Percentiles rank a stretch among this genome's conserved stretches.
These are phyloP conservation scores for Ibidorhyncha struthersii DNA, from an alignment of 2,113 vertebrate species.

Conservation along the genomic window DNA sequence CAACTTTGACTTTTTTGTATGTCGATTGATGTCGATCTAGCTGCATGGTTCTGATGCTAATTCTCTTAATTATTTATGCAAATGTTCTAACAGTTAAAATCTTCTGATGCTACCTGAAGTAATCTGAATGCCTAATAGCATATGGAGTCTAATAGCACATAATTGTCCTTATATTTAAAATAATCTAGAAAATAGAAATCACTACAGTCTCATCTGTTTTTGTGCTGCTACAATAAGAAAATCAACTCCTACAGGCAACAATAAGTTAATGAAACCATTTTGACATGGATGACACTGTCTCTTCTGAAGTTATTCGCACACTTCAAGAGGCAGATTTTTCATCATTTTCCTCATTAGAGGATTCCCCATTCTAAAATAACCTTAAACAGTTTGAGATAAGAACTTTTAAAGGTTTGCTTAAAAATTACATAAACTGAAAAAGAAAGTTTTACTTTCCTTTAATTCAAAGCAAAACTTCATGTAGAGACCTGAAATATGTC, in stretches of 20 bases:
- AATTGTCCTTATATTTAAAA: slow-evolving; percentile 40
- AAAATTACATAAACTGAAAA: not conserved
- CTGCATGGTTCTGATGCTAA: slow-evolving; percentile 29
- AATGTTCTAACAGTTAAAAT: slow-evolving; percentile 54
- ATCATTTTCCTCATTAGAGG: not conserved
- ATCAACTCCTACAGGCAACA: not conserved
- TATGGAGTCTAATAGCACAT: slow-evolving; percentile 29
- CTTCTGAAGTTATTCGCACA: not conserved
- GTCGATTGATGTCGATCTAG: not conserved
- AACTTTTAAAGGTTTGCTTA: not conserved
- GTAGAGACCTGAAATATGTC: not conserved
- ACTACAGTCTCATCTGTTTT: not conserved
- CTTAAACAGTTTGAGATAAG: not conserved
- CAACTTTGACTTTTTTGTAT: not conserved
- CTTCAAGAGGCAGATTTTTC: not conserved
- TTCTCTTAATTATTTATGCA: slow-evolving; percentile 64
- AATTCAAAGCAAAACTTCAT: not conserved
- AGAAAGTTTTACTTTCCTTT: not conserved
- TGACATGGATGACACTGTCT: accelerated
- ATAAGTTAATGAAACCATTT: not conserved
- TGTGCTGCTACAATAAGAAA: not conserved
- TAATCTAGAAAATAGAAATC: slow-evolving; percentile 12
- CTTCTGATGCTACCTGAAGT: slow-evolving; percentile 42
- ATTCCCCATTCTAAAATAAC: not conserved
- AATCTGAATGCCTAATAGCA: slow-evolving; percentile 24